Conservation (phyloP, 1,140 invertebrate species). For the Aphidius ervi region DNA sequence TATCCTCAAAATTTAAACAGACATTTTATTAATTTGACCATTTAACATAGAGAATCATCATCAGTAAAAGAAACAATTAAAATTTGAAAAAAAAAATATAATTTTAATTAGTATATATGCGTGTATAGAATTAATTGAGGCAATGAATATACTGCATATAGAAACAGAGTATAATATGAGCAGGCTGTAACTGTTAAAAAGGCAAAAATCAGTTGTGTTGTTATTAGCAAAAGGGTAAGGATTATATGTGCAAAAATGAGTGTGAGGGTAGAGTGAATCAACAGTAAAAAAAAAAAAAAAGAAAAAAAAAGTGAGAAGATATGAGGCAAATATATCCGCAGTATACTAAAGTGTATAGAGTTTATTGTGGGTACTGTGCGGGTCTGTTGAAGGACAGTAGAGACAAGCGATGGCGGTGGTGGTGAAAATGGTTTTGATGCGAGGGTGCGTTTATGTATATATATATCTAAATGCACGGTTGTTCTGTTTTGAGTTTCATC, state of each 20-base stretch:
- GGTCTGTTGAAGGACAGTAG: conserved; percentile 26
- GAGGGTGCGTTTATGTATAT: conserved; percentile 8
- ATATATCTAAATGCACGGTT: too few relatives aligned
- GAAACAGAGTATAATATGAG: not conserved
- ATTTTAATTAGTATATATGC: not conserved
- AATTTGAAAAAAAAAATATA: too few relatives aligned
- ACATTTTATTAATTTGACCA: too few relatives aligned
- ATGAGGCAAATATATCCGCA: conserved; percentile 17
- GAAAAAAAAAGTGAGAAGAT: conserved; percentile 5
- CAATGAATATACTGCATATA: not conserved
- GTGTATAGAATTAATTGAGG: not conserved
- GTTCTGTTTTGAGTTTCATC: too few relatives aligned
- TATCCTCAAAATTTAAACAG: too few relatives aligned
- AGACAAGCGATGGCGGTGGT: not conserved
- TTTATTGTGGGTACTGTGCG: conserved; percentile 27
- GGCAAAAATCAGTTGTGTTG: conserved; percentile 38
- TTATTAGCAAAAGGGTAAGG: conserved; percentile 35
- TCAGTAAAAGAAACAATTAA: too few relatives aligned
- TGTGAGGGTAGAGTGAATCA: not conserved
- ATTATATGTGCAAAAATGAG: not conserved
- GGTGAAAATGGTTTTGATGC: conserved; percentile 17
- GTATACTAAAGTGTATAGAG: conserved; percentile 17
- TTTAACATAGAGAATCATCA: too few relatives aligned
- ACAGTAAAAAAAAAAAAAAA: not conserved
- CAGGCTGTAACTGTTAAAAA: conserved; percentile 35